Percentiles rank a stretch among this genome's conserved stretches.
Conservation (phyloP, 2,113 vertebrate genomes). For the Callipepla squamata region DNA sequence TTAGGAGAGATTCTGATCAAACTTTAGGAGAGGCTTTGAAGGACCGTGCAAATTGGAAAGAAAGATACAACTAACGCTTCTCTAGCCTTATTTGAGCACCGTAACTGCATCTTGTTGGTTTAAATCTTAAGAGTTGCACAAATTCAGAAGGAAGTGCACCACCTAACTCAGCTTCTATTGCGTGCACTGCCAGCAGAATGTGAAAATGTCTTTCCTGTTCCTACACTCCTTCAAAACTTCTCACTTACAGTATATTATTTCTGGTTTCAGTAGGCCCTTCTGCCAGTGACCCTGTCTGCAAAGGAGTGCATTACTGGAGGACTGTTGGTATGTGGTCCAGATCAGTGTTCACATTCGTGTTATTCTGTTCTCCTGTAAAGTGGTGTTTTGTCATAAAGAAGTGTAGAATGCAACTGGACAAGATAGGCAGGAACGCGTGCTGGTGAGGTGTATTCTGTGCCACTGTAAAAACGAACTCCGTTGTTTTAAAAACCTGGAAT, state of each 20-base stretch:
- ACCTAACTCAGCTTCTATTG: background rate
- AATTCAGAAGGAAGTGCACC: background rate
- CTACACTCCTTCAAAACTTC: background rate
- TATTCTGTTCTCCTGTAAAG: background rate
- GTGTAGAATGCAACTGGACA: slow-evolving; percentile 15
- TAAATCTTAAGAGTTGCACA: background rate
- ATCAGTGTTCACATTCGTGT: background rate
- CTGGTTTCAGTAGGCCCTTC: background rate
- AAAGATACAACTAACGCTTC: background rate
- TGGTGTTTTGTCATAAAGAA: background rate
- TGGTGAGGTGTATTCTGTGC: background rate
- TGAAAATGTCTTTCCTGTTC: background rate
- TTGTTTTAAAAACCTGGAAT: background rate
- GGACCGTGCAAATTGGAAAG: background rate
- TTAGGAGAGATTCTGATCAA: background rate
- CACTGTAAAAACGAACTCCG: background rate
- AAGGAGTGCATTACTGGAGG: background rate
- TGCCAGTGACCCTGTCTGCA: background rate
- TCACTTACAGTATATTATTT: background rate
- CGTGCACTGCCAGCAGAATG: background rate
- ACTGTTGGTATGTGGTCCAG: background rate
- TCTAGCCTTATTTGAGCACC: background rate
- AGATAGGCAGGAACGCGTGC: background rate
- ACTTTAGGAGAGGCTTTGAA: background rate
- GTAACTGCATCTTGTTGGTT: background rate